phyloP scores from a whole-genome alignment of 1,140 invertebrate genomes.

The Pteromalus puparum region DNA sequence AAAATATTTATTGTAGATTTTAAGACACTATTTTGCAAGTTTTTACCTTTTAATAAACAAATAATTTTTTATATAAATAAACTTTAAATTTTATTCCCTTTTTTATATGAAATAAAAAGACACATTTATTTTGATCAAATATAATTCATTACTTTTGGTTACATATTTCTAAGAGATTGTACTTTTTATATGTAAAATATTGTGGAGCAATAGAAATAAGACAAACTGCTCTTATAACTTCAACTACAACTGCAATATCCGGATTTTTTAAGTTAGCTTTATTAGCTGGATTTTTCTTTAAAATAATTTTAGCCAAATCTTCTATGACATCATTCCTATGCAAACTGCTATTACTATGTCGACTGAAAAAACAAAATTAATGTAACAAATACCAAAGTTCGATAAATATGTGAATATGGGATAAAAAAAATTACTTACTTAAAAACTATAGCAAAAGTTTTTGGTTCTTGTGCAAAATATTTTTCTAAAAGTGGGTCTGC shows the following conservation, averaged over 20 bases:
- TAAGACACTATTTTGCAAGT: slow-evolving; percentile 10
- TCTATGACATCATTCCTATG: slow-evolving; percentile 83
- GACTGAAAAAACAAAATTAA: slow-evolving; percentile 67
- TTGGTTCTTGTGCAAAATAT: slow-evolving; percentile 83
- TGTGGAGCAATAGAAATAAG: slow-evolving; percentile 81
- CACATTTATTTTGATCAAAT: not conserved
- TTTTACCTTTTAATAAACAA: slow-evolving; percentile 34
- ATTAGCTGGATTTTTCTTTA: slow-evolving; percentile 81
- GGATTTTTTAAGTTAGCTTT: slow-evolving; percentile 87
- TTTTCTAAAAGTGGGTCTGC: slow-evolving; percentile 83
- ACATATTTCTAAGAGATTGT: slow-evolving; percentile 79
- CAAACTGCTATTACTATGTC: slow-evolving; percentile 86
- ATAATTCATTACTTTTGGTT: slow-evolving; percentile 56
- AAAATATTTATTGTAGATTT: slow-evolving; percentile 40
- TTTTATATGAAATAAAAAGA: slow-evolving; percentile 3
- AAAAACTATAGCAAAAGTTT: slow-evolving; percentile 86
- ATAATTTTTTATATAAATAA: slow-evolving; percentile 6
- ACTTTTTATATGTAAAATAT: slow-evolving; percentile 82
- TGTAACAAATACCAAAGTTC: not conserved
- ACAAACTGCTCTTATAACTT: slow-evolving; percentile 83
- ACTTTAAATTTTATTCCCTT: not conserved
- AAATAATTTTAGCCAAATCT: slow-evolving; percentile 81
- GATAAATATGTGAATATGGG: slow-evolving; percentile 11
- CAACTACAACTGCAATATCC: slow-evolving; percentile 85
- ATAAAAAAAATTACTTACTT: slow-evolving; percentile 75